Evolutionary conservation across 2,888 invertebrate genomes (phyloP).

Genomic region (Tetramorium bicarinatum): DNA sequence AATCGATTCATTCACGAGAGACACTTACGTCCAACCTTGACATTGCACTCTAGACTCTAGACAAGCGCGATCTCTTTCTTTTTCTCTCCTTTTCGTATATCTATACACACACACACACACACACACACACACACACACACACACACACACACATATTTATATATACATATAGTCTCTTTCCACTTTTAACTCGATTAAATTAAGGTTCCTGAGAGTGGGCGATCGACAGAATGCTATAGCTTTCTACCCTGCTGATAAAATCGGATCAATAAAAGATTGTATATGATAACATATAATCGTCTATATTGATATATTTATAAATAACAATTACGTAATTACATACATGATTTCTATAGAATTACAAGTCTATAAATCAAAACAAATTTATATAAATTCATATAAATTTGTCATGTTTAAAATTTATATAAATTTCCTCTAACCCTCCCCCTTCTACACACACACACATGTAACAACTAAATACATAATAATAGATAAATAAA

Average conservation of each 20-base stretch:
- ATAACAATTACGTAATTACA: background rate
- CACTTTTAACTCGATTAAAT: conserved; percentile 80
- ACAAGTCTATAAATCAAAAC: background rate
- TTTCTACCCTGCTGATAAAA: background rate
- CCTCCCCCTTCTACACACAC: no score
- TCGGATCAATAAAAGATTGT: conserved; percentile 3
- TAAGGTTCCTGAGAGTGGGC: conserved; percentile 62
- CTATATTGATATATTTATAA: background rate
- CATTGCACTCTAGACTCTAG: conserved; percentile 54
- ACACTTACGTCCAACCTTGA: conserved; percentile 69
- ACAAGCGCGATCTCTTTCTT: conserved; percentile 35
- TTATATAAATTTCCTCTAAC: no score
- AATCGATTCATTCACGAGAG: conserved; percentile 62
- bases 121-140: no score
- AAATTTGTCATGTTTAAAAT: no score
- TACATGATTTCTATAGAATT: no score
- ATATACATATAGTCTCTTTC: conserved; percentile 70
- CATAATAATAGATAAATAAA: conserved; percentile 4
- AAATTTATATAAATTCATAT: background rate
- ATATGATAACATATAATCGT: background rate
- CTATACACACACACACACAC: no score
- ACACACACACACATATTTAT: no score
- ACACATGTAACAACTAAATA: background rate
- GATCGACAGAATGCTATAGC: conserved; percentile 28
- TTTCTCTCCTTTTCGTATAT: background rate